Percentiles rank a stretch among this genome's conserved stretches.
Conservation (phyloP, 2,113 vertebrate genomes). For the Aspiorhynchus laticeps region DNA sequence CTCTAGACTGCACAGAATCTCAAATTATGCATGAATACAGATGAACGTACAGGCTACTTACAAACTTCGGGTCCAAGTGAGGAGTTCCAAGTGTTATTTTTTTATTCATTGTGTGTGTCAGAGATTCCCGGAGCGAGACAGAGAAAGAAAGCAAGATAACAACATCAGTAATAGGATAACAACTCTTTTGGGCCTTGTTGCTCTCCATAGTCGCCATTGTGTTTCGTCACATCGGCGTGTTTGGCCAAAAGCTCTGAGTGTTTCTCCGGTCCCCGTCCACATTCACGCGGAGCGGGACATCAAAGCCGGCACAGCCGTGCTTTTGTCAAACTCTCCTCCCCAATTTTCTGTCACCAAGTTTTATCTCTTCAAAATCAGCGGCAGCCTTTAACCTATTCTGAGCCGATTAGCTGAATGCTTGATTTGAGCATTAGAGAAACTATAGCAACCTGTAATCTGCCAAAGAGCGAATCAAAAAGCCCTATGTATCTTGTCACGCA, state of each 20-base stretch:
- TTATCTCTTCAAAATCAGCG: conserved; percentile 80
- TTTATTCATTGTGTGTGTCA: not conserved
- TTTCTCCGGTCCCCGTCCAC: conserved; percentile 70
- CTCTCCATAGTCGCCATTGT: conserved; percentile 69
- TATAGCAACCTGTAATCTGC: conserved; percentile 82
- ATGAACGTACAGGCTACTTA: conserved; percentile 43
- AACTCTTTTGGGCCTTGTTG: conserved; percentile 51
- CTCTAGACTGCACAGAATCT: not conserved
- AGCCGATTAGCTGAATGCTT: conserved; percentile 84
- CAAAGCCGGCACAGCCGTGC: conserved; percentile 82
- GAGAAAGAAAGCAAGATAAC: conserved; percentile 20
- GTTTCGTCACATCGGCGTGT: conserved; percentile 57
- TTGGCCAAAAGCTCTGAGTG: conserved; percentile 62
- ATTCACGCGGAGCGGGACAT: conserved; percentile 81
- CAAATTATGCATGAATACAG: not conserved
- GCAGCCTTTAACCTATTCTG: conserved; percentile 90
- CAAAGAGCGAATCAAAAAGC: conserved; percentile 81
- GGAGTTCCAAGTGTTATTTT: conserved; percentile 27
- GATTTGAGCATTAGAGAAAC: conserved; percentile 81
- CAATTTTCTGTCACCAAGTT: conserved; percentile 84
- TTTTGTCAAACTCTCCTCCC: conserved; percentile 80
- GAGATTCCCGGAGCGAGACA: not conserved
- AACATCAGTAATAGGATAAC: conserved; percentile 22
- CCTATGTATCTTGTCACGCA: conserved; percentile 89
- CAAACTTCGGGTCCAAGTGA: conserved; percentile 40